phyloP scores from a whole-genome alignment of 1,140 invertebrate species.

The Drosophila ananassae region DNA sequence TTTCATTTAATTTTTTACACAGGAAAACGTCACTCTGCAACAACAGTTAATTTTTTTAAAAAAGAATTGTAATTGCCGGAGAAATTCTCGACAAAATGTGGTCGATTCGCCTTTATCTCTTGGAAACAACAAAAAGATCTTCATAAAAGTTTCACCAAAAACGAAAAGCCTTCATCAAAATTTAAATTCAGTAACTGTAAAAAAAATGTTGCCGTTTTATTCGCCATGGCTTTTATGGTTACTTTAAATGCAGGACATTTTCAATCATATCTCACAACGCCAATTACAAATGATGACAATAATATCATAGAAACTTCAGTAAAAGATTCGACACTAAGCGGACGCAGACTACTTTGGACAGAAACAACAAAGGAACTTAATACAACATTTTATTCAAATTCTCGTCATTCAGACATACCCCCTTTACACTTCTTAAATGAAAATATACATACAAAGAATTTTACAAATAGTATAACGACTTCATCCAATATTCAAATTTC shows the following conservation, averaged over 20 bases:
- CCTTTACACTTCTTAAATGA: conserved; percentile 83
- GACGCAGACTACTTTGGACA: conserved; percentile 87
- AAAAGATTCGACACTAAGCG: conserved; percentile 39
- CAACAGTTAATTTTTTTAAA: conserved; percentile 62
- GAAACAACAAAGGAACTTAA: conserved; percentile 75
- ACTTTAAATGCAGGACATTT: conserved; percentile 90
- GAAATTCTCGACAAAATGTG: conserved; percentile 57
- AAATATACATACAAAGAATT: conserved; percentile 30
- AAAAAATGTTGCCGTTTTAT: conserved; percentile 89
- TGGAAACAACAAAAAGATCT: conserved; percentile 22
- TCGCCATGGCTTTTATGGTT: conserved; percentile 90
- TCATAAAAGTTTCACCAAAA: conserved; percentile 56
- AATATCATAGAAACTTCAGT: conserved; percentile 24
- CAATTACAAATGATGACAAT: conserved; percentile 39
- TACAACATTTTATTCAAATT: conserved; percentile 71
- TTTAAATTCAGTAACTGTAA: conserved; percentile 82
- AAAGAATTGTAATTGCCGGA: conserved; percentile 58
- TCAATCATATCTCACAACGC: conserved; percentile 64
- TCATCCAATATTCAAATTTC: conserved; percentile 34
- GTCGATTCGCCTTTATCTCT: conserved; percentile 44
- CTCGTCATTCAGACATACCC: conserved; percentile 76
- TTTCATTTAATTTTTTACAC: neutral
- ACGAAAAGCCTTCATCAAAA: conserved; percentile 51
- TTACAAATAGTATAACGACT: conserved; percentile 2
- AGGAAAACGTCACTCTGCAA: conserved; percentile 67